phyloP scores from a whole-genome alignment of 2,797 vertebrate species.

The Denticeps clupeoides region DNA sequence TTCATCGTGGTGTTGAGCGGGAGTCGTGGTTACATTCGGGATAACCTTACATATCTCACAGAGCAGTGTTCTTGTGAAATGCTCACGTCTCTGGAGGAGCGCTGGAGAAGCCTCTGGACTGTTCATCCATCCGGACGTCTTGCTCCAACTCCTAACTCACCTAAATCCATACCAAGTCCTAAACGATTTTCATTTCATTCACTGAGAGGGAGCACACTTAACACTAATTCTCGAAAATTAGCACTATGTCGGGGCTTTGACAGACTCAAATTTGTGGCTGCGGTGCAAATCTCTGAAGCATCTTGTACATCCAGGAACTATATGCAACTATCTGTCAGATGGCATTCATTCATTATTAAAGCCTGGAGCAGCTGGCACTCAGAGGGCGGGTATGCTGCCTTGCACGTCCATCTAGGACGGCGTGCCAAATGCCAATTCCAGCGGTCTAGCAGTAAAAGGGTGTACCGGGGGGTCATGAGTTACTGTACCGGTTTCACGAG shows the following conservation, averaged over 20 bases:
- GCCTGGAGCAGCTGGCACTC: constrained; percentile 71
- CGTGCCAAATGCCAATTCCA: constrained; percentile 30
- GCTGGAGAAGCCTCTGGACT: too few relatives aligned
- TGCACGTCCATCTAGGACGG: constrained; percentile 32
- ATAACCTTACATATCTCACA: constrained; percentile 6
- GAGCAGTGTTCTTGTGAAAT: not conserved
- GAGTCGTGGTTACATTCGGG: constrained; percentile 13
- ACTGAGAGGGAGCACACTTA: not conserved
- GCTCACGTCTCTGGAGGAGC: not conserved
- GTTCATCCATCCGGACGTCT: too few relatives aligned
- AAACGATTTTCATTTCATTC: not conserved
- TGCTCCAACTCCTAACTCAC: too few relatives aligned
- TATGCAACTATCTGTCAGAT: constrained; percentile 77
- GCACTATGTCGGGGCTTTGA: constrained; percentile 37
- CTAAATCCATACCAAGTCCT: too few relatives aligned
- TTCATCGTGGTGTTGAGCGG: not conserved
- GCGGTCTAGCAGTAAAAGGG: too few relatives aligned
- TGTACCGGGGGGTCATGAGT: constrained; percentile 3
- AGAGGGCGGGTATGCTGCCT: constrained; percentile 59
- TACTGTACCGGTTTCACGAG: constrained; percentile 7
- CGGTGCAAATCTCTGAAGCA: constrained; percentile 55
- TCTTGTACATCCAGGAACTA: constrained; percentile 60
- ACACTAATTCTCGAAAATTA: constrained; percentile 15
- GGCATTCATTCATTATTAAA: constrained; percentile 46
- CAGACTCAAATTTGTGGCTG: constrained; percentile 47